phyloP scores from a whole-genome alignment of 2,797 vertebrate species.

The Gorsachius magnificus region DNA sequence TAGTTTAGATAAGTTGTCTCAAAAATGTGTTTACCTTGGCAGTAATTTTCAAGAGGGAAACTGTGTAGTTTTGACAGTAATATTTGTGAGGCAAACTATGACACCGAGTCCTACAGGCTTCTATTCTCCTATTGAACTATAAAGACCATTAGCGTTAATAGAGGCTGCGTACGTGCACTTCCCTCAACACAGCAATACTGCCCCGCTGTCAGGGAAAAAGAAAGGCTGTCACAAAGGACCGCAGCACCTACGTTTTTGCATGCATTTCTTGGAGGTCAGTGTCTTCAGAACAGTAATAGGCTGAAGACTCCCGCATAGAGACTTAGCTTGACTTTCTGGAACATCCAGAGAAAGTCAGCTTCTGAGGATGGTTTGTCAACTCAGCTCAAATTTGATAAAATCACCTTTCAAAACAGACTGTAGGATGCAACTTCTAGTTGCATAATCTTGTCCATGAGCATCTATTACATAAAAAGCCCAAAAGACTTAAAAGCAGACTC shows the following conservation, averaged over 20 bases:
- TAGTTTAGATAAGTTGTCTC: not conserved
- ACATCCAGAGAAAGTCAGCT: not conserved
- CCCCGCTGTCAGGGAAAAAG: not conserved
- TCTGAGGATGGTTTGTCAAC: not conserved
- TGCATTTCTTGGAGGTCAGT: not conserved
- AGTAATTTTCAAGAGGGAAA: not conserved
- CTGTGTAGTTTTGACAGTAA: not conserved
- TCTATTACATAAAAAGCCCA: not conserved
- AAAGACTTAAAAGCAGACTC: not conserved
- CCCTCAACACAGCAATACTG: not conserved
- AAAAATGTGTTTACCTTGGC: not conserved
- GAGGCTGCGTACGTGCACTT: not conserved
- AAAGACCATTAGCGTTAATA: not conserved
- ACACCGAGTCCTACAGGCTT: not conserved
- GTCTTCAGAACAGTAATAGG: not conserved
- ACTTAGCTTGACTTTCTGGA: not conserved
- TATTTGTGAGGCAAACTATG: not conserved
- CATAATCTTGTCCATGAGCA: not conserved
- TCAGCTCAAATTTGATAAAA: not conserved
- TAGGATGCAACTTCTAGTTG: not conserved
- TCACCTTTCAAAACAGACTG: not conserved
- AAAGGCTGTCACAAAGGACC: not conserved
- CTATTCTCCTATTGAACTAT: not conserved
- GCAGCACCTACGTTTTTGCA: rapidly evolving
- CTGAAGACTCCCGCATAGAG: not conserved